Conservation (phyloP, 1,140 invertebrate species). For the Drosophila dunni region DNA sequence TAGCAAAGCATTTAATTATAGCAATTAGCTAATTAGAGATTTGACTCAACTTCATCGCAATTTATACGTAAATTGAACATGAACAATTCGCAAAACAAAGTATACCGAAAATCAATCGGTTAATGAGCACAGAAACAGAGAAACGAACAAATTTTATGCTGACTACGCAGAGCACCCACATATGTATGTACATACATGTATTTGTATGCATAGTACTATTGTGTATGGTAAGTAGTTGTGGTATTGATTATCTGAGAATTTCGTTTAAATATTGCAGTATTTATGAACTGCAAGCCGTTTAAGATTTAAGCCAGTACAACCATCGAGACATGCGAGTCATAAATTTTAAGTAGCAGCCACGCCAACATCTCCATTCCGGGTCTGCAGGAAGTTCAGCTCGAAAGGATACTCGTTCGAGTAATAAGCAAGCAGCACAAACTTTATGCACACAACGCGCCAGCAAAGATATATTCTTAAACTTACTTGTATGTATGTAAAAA, state of each 20-base stretch:
- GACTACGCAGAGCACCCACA: constrained; percentile 38
- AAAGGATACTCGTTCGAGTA: constrained; percentile 48
- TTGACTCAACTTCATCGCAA: constrained; percentile 50
- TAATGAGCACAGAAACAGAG: constrained; percentile 34
- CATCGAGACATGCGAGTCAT: constrained; percentile 26
- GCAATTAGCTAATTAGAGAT: constrained; percentile 84
- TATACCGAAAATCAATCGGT: constrained; percentile 68
- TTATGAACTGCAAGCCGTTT: constrained; percentile 26
- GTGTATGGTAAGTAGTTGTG: constrained; percentile 31
- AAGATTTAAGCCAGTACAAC: constrained; percentile 25
- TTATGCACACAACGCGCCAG: constrained; percentile 39
- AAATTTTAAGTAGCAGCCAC: constrained; percentile 40
- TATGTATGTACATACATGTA: constrained; percentile 18
- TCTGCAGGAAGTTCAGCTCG: constrained; percentile 39
- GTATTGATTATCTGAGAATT: constrained; percentile 23
- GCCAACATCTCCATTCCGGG: constrained; percentile 29
- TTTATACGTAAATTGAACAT: constrained; percentile 37
- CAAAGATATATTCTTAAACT: constrained; percentile 8
- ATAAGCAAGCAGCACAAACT: constrained; percentile 43
- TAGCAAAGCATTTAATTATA: constrained; percentile 83
- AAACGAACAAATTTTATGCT: constrained; percentile 44
- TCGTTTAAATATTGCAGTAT: constrained; percentile 38
- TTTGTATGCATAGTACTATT: constrained; percentile 2
- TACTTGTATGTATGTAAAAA: constrained; percentile 9
- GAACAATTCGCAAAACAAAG: constrained; percentile 11